Evolutionary conservation across 2,797 vertebrate species (phyloP).

Genomic region (Lindbergichthys nudifrons): DNA sequence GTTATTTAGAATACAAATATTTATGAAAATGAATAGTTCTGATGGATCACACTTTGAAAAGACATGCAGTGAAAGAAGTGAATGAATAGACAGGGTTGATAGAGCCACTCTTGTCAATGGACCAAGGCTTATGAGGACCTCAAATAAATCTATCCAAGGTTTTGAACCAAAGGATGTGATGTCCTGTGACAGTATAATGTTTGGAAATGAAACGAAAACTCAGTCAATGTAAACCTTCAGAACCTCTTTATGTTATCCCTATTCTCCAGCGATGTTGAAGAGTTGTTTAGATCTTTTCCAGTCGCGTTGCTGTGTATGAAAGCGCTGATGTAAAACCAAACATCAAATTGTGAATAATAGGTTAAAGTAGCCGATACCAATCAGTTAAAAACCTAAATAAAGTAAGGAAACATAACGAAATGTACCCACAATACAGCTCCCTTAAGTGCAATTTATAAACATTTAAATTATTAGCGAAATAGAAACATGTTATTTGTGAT

Average conservation of each 20-base stretch:
- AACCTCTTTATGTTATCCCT: too few relatives aligned
- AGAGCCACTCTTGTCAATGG: constrained; percentile 39
- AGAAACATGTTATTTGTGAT: too few relatives aligned
- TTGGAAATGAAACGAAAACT: constrained; percentile 31
- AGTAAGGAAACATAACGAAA: too few relatives aligned
- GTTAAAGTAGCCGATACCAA: too few relatives aligned
- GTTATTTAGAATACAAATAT: constrained; percentile 84
- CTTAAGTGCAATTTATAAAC: too few relatives aligned
- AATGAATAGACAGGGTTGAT: constrained; percentile 52
- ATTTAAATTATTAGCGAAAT: too few relatives aligned
- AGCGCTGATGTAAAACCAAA: not conserved
- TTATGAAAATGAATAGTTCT: constrained; percentile 79
- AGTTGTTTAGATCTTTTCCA: too few relatives aligned
- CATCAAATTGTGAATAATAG: too few relatives aligned
- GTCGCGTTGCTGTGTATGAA: not conserved
- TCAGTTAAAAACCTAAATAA: too few relatives aligned
- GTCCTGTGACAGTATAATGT: constrained; percentile 11
- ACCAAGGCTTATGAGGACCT: constrained; percentile 55
- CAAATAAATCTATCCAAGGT: constrained; percentile 45
- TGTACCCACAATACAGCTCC: too few relatives aligned
- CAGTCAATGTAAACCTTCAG: too few relatives aligned
- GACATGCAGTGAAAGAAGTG: constrained; percentile 24
- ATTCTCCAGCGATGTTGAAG: too few relatives aligned
- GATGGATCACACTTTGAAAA: constrained; percentile 77
- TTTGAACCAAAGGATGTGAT: constrained; percentile 26